Percentiles rank a stretch among this genome's conserved stretches.
Conservation (phyloP, 2,888 invertebrate species). For the Hyppa rectilinea region DNA sequence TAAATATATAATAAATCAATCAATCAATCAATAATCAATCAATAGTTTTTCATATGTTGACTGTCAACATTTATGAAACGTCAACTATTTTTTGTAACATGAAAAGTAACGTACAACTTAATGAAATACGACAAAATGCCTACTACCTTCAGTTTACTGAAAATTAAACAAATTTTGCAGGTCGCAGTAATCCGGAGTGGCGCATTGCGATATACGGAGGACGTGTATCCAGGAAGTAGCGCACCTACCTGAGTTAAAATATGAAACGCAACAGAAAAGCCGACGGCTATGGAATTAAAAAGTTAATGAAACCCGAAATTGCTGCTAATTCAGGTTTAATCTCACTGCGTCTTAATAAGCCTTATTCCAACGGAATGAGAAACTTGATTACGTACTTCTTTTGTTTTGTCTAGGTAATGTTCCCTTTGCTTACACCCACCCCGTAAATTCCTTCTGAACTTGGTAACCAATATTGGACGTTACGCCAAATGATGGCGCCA, state of each 20-base stretch:
- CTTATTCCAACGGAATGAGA: slow-evolving; percentile 37
- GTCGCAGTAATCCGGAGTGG: slow-evolving; percentile 24
- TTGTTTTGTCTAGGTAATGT: slow-evolving; percentile 24
- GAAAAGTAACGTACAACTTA: background rate
- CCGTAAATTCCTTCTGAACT: background rate
- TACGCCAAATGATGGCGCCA: background rate
- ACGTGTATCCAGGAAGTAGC: slow-evolving; percentile 14
- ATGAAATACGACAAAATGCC: slow-evolving; percentile 6
- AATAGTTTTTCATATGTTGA: too few species aligned
- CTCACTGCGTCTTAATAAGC: slow-evolving; percentile 53
- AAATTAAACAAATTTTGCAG: slow-evolving; percentile 21
- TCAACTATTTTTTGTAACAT: background rate
- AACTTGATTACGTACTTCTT: slow-evolving; percentile 50
- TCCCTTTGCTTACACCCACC: slow-evolving; percentile 14
- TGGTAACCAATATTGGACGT: background rate
- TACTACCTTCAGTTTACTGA: background rate
- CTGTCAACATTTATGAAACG: too few species aligned
- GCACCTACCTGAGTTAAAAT: slow-evolving; percentile 23
- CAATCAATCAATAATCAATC: too few species aligned
- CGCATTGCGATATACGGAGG: slow-evolving; percentile 44
- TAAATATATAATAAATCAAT: too few species aligned
- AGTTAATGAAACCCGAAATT: slow-evolving; percentile 54
- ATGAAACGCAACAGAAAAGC: slow-evolving; percentile 28
- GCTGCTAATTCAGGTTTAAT: slow-evolving; percentile 46
- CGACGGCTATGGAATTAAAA: slow-evolving; percentile 48